Percentiles rank a stretch among this genome's conserved stretches.
Evolutionary conservation across 2,113 vertebrate genomes (phyloP).

Genomic region (Larimichthys crocea): DNA sequence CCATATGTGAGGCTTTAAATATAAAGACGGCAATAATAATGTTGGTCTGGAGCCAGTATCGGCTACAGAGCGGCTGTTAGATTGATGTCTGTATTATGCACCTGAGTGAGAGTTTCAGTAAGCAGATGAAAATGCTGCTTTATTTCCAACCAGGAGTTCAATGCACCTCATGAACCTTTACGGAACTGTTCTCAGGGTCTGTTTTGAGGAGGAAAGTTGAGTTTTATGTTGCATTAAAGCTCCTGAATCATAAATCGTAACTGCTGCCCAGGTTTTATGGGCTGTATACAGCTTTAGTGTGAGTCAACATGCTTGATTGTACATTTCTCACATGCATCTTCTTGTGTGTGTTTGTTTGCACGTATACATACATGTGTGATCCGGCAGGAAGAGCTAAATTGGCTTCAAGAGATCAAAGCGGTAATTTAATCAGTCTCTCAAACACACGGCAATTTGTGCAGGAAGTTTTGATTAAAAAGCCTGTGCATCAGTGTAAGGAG

Average conservation of each 20-base stretch:
- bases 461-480: slow-evolving; percentile 75
- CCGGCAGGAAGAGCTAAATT: slow-evolving; percentile 49
- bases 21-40: slow-evolving; percentile 44
- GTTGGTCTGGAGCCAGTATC: slow-evolving; percentile 48
- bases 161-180: neutral
- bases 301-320: neutral
- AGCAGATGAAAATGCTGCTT: slow-evolving; percentile 33
- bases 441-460: slow-evolving; percentile 51
- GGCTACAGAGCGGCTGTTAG: slow-evolving; percentile 16
- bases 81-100: slow-evolving; percentile 45
- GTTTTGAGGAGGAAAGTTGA: neutral
- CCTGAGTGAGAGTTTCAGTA: slow-evolving; percentile 14
- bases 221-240: neutral
- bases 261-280: neutral
- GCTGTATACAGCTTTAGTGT: neutral
- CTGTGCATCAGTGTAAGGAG: slow-evolving; percentile 43
- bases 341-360: slow-evolving; percentile 35
- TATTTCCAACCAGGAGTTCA: slow-evolving; percentile 37
- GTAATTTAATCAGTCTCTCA: slow-evolving; percentile 69
- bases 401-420: slow-evolving; percentile 62
- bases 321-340: slow-evolving; percentile 13
- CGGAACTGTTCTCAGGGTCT: neutral
- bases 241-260: slow-evolving; percentile 10
- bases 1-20: slow-evolving; percentile 52
- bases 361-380: neutral